These are phyloP conservation scores for Cirrhinus molitorella DNA, from an alignment of 2,797 vertebrate genomes.

Conservation along the genomic window DNA sequence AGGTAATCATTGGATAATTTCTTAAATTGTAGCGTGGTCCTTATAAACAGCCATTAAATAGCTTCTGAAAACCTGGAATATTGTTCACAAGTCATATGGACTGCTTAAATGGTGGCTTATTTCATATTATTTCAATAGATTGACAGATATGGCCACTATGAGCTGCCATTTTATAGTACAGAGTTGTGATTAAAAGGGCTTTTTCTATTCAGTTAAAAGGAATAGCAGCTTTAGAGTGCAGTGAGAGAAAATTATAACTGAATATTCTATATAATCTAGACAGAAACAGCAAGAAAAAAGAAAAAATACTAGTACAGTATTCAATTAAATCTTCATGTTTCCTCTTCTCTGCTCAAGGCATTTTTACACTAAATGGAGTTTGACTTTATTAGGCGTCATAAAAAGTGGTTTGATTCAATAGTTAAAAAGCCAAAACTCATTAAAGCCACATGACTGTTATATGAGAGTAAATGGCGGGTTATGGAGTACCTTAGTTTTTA, in stretches of 20 bases:
- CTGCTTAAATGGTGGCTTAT: not conserved
- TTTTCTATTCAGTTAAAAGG: not conserved
- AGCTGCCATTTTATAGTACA: no score
- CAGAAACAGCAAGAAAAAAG: not conserved
- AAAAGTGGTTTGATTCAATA: conserved; percentile 67
- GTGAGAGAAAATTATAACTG: not conserved
- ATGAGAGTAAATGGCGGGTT: conserved; percentile 51
- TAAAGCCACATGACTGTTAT: conserved; percentile 65
- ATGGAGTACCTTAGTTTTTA: conserved; percentile 51
- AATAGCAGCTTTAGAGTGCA: not conserved
- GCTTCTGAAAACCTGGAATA: not conserved
- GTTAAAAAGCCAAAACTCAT: conserved; percentile 70
- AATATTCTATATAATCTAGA: not conserved
- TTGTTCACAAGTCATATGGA: not conserved
- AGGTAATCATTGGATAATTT: not conserved
- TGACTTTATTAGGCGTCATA: conserved; percentile 73
- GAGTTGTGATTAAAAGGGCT: not conserved
- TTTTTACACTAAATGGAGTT: conserved; percentile 69
- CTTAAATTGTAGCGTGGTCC: not conserved
- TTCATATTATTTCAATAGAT: not conserved
- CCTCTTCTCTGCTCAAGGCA: conserved; percentile 55
- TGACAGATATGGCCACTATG: not conserved
- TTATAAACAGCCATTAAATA: not conserved
- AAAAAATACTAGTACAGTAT: not conserved
- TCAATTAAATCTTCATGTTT: not conserved